Percentiles rank a stretch among this genome's conserved stretches.
phyloP scores from a whole-genome alignment of 2,797 vertebrate genomes.

The Benthosema pterotum region DNA sequence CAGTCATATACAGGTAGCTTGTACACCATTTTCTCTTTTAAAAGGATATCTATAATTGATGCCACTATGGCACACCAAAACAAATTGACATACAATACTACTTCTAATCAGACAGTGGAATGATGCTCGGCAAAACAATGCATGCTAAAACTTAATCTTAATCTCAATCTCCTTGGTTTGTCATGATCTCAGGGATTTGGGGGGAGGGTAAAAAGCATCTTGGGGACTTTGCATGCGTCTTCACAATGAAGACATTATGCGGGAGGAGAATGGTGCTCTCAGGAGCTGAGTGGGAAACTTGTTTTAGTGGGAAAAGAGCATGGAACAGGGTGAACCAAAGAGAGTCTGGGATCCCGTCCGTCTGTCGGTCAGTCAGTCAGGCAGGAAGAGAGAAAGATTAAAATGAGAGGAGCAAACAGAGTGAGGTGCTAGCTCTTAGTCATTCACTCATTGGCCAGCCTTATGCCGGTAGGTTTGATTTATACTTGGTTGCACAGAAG shows the following conservation, averaged over 20 bases:
- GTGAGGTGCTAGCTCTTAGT: slow-evolving; percentile 23
- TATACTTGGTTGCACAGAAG: no score
- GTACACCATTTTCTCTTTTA: no score
- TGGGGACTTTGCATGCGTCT: slow-evolving; percentile 74
- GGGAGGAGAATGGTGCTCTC: slow-evolving; percentile 61
- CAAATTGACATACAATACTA: no score
- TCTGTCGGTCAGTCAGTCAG: slow-evolving; percentile 40
- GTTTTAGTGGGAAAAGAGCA: slow-evolving; percentile 71
- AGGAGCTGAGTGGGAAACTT: slow-evolving; percentile 34
- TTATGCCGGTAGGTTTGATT: neutral
- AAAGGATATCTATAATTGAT: no score
- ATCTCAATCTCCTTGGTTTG: slow-evolving; percentile 2
- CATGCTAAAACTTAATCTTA: no score
- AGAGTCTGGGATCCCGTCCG: slow-evolving; percentile 32
- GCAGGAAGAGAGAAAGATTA: slow-evolving; percentile 47
- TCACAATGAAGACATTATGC: slow-evolving; percentile 72
- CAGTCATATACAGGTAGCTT: no score
- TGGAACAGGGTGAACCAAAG: slow-evolving; percentile 69
- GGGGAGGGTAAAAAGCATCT: slow-evolving; percentile 50
- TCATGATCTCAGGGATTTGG: slow-evolving; percentile 13
- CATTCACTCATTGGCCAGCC: slow-evolving; percentile 30
- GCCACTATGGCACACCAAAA: no score
- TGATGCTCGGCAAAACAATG: no score
- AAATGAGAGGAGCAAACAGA: slow-evolving; percentile 54
- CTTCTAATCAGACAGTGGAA: no score